Conservation (phyloP, 35 echinoderm and acorn worm genomes). For the Anneissia japonica region DNA sequence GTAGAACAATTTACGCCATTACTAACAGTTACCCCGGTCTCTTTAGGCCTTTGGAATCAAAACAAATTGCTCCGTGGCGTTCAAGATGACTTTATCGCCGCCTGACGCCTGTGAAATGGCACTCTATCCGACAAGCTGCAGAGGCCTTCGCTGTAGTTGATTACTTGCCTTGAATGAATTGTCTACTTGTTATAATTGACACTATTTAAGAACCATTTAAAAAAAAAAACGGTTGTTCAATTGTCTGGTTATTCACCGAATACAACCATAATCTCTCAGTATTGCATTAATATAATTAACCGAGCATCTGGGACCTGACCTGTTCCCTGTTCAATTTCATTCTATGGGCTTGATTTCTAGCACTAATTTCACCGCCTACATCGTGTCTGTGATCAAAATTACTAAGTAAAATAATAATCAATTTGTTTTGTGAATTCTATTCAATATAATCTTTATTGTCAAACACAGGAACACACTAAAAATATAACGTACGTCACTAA, state of each 20-base stretch:
- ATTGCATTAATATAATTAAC: neutral
- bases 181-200: neutral
- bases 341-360: too few species aligned
- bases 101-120: neutral
- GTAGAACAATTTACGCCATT: neutral
- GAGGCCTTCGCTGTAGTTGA: neutral
- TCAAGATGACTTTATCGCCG: neutral
- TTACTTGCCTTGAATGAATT: neutral
- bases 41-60: neutral
- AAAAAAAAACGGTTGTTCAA: neutral
- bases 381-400: too few species aligned
- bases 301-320: too few species aligned
- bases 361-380: too few species aligned
- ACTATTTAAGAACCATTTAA: neutral
- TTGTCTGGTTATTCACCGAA: neutral
- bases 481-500: too few species aligned
- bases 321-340: too few species aligned
- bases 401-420: too few species aligned
- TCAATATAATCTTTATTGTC: too few species aligned
- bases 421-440: too few species aligned
- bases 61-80: neutral
- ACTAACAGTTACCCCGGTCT: neutral
- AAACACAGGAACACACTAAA: too few species aligned
- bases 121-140: neutral
- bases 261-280: neutral